Base-by-base conservation (phyloP, 2,797 vertebrate genomes). In the Gymnothorax reevesii region DNA sequence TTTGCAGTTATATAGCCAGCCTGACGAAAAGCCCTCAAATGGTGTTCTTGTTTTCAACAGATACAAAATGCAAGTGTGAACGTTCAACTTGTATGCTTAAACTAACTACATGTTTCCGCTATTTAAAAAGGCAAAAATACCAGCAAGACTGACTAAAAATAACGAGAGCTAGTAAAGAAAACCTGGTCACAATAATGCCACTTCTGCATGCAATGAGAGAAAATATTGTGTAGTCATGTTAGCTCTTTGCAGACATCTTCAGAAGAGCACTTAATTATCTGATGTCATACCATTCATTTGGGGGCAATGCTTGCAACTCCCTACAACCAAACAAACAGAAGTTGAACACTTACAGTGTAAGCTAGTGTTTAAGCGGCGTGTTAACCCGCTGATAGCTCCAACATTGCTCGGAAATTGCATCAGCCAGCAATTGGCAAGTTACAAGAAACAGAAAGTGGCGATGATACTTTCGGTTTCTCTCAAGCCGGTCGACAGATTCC, bases 381-480 rank as follows among this genome's bases (percentile, higher is more conserved):
- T 49, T 77, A 77, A 22, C 13, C 17, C 54, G 20, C n/a, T 57
- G 7, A 13, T 10, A 49, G 17, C 7, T 12, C 20, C 55, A 12
- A 71, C 12, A 79, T 75, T 84, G 62, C 86, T 52, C 3, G 25
- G 82, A 79, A 52, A 83, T 84, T 87, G 86, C 86, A 22, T 87
- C 86, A 87, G 82, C 42, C 20, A 15, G 22, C 54, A 25, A 82
- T n/a, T 54, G n/a, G 17, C 22, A 2, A 60, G 8, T 6, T 20
- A 77, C 13, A 52, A 10, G 13, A 20, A 7, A 7, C 20, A 25
- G 13, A 54, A 49, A 6, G 57, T 12, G 15, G 42, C 17, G n/a
- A 59, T 57, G 54, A 22, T 15, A 20, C 33, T 3, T 42, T 42
- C 0, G 0, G 69, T 77, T 77, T 77, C 13, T 15, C 42, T 49